Percentiles rank a stretch among this genome's conserved stretches.
These are phyloP conservation scores for Ceyx margarethae DNA, from an alignment of 2,113 vertebrate genomes.

Conservation along the genomic window DNA sequence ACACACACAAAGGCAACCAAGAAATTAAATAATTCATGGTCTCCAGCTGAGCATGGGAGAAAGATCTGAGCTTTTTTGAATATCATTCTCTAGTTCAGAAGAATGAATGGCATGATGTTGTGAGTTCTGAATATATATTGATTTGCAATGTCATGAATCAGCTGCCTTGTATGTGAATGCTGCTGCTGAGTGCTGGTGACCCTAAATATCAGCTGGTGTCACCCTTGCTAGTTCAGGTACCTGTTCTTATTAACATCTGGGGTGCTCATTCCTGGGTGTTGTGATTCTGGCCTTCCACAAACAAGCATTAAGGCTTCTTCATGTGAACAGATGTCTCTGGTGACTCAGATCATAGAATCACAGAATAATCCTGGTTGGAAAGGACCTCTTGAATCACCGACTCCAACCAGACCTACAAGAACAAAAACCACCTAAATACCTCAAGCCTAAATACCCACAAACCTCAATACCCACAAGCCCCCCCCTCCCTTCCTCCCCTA, in stretches of 20 bases:
- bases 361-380: too few relatives aligned
- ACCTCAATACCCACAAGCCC: too few relatives aligned
- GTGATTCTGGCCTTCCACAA: background rate
- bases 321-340: background rate
- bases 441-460: too few relatives aligned
- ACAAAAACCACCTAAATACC: too few relatives aligned
- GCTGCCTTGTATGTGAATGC: background rate
- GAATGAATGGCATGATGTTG: conserved; percentile 32
- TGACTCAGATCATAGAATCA: background rate
- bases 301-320: background rate
- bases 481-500: too few relatives aligned
- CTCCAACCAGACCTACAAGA: too few relatives aligned
- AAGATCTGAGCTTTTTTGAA: conserved; percentile 37
- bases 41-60: conserved; percentile 35
- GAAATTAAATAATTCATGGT: conserved; percentile 71
- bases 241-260: background rate
- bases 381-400: too few relatives aligned
- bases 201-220: background rate
- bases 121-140: conserved; percentile 4
- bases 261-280: background rate
- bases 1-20: conserved; percentile 50
- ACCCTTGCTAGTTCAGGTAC: background rate
- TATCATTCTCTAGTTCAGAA: conserved; percentile 45
- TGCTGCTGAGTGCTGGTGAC: conserved; percentile 24
- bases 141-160: conserved; percentile 33